phyloP scores from a whole-genome alignment of 2,888 invertebrate species.

The Allophyes oxyacanthae region DNA sequence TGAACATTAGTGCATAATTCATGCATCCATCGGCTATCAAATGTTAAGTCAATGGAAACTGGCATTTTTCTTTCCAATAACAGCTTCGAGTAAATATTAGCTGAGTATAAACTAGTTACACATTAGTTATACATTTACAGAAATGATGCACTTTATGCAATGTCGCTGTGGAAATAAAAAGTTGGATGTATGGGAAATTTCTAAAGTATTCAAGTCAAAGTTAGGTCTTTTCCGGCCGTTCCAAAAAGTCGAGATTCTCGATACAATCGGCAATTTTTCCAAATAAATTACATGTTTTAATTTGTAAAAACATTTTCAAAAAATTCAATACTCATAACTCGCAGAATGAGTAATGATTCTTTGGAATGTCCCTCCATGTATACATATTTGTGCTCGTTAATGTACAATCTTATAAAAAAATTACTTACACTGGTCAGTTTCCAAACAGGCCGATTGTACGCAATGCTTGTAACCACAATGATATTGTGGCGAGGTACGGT shows the following conservation, averaged over 20 bases:
- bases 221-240: too few relatives aligned
- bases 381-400: too few relatives aligned
- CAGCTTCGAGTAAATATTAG: slow-evolving; percentile 25
- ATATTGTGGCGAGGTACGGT: slow-evolving; percentile 37
- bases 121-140: slow-evolving; percentile 17
- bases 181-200: neutral
- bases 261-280: too few relatives aligned
- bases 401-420: too few relatives aligned
- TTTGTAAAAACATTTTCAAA: too few relatives aligned
- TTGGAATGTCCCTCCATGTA: too few relatives aligned
- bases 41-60: neutral
- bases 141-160: slow-evolving; percentile 36
- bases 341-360: too few relatives aligned
- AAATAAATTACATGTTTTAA: too few relatives aligned
- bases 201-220: too few relatives aligned
- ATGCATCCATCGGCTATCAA: neutral
- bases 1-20: neutral
- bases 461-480: slow-evolving; percentile 15
- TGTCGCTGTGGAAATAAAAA: slow-evolving; percentile 14
- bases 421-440: slow-evolving; percentile 13
- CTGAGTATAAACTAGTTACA: slow-evolving; percentile 7
- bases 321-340: too few relatives aligned
- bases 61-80: slow-evolving; percentile 22
- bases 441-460: neutral
- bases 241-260: too few relatives aligned